Conservation (phyloP, 2,888 invertebrate species). For the Agonopterix alstromeriana region DNA sequence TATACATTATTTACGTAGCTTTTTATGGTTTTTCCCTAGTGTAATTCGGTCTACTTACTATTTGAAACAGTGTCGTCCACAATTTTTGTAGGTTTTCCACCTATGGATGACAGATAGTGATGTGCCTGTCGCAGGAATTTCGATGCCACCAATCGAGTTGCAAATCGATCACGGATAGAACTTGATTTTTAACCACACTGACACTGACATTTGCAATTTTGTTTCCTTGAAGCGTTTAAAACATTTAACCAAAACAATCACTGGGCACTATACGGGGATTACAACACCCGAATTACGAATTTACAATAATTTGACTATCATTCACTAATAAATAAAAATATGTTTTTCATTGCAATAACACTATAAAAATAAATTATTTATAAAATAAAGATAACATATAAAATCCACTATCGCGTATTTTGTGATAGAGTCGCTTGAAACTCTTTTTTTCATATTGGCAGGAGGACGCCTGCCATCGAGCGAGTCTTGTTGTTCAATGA, state of each 20-base stretch:
- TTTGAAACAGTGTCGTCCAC: constrained; percentile 71
- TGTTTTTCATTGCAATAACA: constrained; percentile 62
- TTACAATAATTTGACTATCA: constrained; percentile 67
- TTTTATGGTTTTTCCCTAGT: background rate
- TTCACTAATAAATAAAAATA: constrained; percentile 74
- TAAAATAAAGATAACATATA: constrained; percentile 64
- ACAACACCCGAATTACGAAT: constrained; percentile 52
- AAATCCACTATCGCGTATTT: constrained; percentile 72
- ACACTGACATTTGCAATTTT: constrained; percentile 52
- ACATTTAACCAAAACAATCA: constrained; percentile 68
- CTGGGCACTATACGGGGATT: constrained; percentile 63
- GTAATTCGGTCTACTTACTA: constrained; percentile 52
- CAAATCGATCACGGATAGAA: constrained; percentile 51
- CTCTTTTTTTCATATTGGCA: constrained; percentile 74
- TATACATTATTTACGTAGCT: background rate
- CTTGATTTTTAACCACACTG: constrained; percentile 51
- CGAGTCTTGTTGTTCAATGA: constrained; percentile 76
- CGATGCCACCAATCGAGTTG: constrained; percentile 55
- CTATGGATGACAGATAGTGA: constrained; percentile 62
- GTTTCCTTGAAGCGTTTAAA: constrained; percentile 42
- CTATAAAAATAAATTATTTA: constrained; percentile 73
- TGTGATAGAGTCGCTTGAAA: constrained; percentile 60
- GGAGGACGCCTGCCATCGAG: constrained; percentile 72
- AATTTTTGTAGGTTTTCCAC: constrained; percentile 65
- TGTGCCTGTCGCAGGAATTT: constrained; percentile 37